phyloP scores from a whole-genome alignment of 2,113 vertebrate species.

The Scolopax mira region DNA sequence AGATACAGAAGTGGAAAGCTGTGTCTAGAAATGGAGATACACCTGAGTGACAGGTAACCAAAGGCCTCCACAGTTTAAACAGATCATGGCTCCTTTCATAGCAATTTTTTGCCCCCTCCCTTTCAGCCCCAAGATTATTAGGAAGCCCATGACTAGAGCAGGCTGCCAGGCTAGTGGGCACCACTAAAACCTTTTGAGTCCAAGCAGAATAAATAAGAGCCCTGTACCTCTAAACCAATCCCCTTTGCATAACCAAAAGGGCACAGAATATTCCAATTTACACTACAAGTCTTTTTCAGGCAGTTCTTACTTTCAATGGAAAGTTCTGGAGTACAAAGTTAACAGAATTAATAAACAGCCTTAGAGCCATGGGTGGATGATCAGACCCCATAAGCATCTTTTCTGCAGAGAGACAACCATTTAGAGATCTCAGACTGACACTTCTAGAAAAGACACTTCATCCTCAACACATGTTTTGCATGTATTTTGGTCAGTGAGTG shows the following conservation, averaged over 20 bases:
- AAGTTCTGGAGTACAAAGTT: not conserved
- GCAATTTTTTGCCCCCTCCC: not conserved
- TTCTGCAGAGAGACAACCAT: not conserved
- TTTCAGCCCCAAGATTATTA: not conserved
- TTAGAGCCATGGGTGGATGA: not conserved
- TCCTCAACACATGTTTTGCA: not conserved
- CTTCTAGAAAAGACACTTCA: not conserved
- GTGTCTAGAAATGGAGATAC: not conserved
- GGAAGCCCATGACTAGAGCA: not conserved
- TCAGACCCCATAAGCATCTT: not conserved
- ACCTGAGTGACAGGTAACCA: accelerated
- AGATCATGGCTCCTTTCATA: not conserved
- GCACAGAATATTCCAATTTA: not conserved
- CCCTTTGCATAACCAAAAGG: not conserved
- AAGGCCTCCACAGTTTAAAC: not conserved
- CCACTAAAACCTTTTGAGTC: not conserved
- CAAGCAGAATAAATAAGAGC: accelerated
- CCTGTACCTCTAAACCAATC: not conserved
- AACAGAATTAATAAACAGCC: not conserved
- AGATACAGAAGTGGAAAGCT: not conserved
- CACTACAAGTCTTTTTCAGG: not conserved
- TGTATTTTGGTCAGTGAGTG: not conserved
- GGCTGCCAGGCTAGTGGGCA: not conserved
- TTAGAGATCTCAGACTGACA: not conserved
- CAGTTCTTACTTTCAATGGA: not conserved